Conservation (phyloP, 1,140 invertebrate species). For the Meloidogyne chitwoodi region DNA sequence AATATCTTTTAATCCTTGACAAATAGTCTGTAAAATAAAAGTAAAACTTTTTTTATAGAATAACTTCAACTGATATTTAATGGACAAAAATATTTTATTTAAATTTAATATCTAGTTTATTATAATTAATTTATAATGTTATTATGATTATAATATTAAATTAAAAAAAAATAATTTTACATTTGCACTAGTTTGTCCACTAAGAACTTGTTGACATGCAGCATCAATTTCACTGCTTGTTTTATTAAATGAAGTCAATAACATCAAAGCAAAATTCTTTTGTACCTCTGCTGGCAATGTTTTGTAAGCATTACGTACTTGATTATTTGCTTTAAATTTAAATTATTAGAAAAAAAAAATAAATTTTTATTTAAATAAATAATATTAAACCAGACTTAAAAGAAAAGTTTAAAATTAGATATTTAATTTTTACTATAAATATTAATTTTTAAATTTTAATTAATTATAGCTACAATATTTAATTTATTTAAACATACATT, state of each 20-base stretch:
- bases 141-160: no score
- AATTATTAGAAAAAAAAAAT: no score
- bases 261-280: not conserved
- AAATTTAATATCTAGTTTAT: no score
- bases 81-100: no score
- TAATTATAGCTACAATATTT: no score
- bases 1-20: not conserved
- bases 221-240: not conserved
- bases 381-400: no score
- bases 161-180: not conserved
- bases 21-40: not conserved
- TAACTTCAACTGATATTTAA: no score
- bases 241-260: not conserved
- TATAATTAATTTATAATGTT: no score
- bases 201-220: not conserved
- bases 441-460: not conserved
- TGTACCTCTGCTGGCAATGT: not conserved
- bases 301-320: not conserved
- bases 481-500: not conserved
- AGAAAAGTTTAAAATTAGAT: no score
- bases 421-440: no score
- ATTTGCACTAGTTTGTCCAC: not conserved
- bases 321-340: not conserved
- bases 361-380: no score
- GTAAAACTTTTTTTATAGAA: no score